phyloP scores from a whole-genome alignment of 1,140 invertebrate species.

The Danaus melanippus region DNA sequence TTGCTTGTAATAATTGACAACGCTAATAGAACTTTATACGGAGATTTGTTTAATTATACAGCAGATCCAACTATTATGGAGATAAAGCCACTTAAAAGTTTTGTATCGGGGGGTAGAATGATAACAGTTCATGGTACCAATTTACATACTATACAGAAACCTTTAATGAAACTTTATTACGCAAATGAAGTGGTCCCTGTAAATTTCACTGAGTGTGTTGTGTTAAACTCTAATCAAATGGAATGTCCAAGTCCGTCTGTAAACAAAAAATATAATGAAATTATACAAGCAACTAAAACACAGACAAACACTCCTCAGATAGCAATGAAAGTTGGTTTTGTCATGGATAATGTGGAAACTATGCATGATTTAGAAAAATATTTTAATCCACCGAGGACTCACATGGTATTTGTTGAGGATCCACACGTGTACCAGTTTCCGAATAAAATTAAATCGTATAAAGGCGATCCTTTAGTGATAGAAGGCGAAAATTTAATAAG shows the following conservation, averaged over 20 bases:
- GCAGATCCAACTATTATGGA: conserved; percentile 95
- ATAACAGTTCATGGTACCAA: conserved; percentile 94
- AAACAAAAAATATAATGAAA: conserved; percentile 73
- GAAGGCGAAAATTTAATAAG: conserved; percentile 94
- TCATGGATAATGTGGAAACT: conserved; percentile 95
- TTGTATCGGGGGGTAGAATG: conserved; percentile 92
- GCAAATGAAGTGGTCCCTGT: conserved; percentile 79
- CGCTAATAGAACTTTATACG: conserved; percentile 80
- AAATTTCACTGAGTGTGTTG: conserved; percentile 87
- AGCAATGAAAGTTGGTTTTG: conserved; percentile 86
- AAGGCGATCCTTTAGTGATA: conserved; percentile 95
- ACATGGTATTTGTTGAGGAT: conserved; percentile 92
- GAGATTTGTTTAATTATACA: conserved; percentile 93
- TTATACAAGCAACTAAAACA: conserved; percentile 64
- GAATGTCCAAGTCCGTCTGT: conserved; percentile 94
- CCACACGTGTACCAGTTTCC: conserved; percentile 92
- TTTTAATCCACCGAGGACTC: conserved; percentile 83
- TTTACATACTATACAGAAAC: conserved; percentile 91
- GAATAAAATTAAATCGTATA: conserved; percentile 89
- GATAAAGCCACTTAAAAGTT: conserved; percentile 90
- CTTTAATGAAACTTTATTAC: conserved; percentile 88
- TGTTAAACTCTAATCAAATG: conserved; percentile 92
- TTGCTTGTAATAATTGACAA: conserved; percentile 73
- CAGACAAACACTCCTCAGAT: conserved; percentile 73
- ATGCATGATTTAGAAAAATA: conserved; percentile 91